Percentiles rank a stretch among this genome's conserved stretches.
phyloP scores from a whole-genome alignment of 2,888 invertebrate species.

The Watsonalla binaria region DNA sequence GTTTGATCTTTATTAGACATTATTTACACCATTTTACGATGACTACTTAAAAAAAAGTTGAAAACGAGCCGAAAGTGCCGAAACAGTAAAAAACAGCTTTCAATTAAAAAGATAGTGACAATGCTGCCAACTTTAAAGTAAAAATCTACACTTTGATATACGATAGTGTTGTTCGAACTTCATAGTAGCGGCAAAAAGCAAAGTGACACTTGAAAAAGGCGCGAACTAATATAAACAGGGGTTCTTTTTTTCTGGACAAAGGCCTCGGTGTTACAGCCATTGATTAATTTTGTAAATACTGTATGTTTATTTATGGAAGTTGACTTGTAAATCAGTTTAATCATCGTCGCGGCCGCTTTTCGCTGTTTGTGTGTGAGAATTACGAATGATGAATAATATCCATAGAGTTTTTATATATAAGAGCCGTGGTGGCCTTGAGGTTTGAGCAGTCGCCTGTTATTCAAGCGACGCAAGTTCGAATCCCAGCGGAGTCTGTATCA shows the following conservation, averaged over 20 bases:
- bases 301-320: background rate
- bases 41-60: constrained; percentile 55
- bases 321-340: background rate
- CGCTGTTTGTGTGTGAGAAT: background rate
- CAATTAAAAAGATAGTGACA: constrained; percentile 73
- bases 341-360: background rate
- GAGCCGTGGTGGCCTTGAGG: no score
- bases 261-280: constrained; percentile 31
- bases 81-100: constrained; percentile 64
- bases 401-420: no score
- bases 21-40: constrained; percentile 58
- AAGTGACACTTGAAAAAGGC: constrained; percentile 78
- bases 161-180: constrained; percentile 68
- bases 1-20: constrained; percentile 69
- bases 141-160: constrained; percentile 67
- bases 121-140: constrained; percentile 63
- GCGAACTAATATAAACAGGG: constrained; percentile 71
- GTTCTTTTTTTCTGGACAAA: constrained; percentile 56
- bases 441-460: no score
- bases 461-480: no score
- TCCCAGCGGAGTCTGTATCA: no score
- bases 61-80: constrained; percentile 42
- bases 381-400: no score
- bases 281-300: constrained; percentile 20
- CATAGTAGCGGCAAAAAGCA: constrained; percentile 68